phyloP scores from a whole-genome alignment of 2,797 vertebrate species.

The Falco berigora region DNA sequence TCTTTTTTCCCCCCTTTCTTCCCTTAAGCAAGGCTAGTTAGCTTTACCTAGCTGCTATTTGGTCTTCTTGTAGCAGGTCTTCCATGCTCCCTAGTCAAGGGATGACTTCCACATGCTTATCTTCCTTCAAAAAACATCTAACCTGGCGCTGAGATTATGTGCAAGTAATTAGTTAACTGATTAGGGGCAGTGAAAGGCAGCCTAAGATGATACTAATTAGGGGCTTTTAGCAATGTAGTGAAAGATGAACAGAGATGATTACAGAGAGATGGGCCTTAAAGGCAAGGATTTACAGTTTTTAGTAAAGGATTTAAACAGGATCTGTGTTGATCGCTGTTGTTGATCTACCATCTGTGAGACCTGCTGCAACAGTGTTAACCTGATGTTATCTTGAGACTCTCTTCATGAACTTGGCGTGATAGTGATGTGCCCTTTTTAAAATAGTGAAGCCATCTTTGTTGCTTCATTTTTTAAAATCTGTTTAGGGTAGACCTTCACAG shows the following conservation, averaged over 20 bases:
- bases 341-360: constrained; percentile 32
- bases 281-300: constrained; percentile 30
- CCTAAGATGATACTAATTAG: constrained; percentile 51
- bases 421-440: background rate
- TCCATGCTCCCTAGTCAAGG: background rate
- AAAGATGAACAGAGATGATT: constrained; percentile 48
- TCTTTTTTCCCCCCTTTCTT: background rate
- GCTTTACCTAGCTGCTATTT: background rate
- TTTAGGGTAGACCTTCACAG: background rate
- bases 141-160: background rate
- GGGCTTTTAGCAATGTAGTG: constrained; percentile 16
- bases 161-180: constrained; percentile 38
- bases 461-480: background rate
- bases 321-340: constrained; percentile 24
- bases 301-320: constrained; percentile 40
- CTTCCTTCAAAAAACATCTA: background rate
- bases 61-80: background rate
- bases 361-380: background rate
- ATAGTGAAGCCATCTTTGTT: background rate
- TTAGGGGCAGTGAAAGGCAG: constrained; percentile 39
- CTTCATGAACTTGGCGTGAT: rapidly evolving
- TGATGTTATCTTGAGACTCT: background rate
- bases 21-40: background rate
- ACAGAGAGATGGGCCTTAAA: constrained; percentile 15
- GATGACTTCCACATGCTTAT: background rate